Conservation (phyloP, 2,888 invertebrate species). For the Epirrhoe tristata region DNA sequence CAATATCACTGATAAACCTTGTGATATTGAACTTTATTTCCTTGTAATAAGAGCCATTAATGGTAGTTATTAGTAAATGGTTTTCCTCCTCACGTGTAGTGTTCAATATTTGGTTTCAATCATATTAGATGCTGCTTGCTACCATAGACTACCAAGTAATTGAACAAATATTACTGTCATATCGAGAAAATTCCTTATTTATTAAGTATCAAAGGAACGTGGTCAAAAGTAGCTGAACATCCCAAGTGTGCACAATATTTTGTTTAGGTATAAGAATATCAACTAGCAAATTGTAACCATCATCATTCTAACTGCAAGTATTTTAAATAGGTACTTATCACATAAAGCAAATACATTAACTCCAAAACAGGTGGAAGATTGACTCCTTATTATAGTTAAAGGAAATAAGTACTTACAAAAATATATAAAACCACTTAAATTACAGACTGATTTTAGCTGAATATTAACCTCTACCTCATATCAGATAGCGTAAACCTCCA, state of each 20-base stretch:
- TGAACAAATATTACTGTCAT: not conserved
- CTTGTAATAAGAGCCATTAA: conserved; percentile 15
- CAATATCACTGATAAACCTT: conserved; percentile 8
- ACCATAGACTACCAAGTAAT: conserved; percentile 1
- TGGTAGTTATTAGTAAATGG: conserved; percentile 36
- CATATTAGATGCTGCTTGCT: conserved; percentile 21
- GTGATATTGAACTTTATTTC: conserved; percentile 24
- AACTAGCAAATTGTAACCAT: not conserved
- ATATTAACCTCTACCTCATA: no score
- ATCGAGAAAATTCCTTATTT: not conserved
- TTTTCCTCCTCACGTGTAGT: conserved; percentile 23
- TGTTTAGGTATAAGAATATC: not conserved
- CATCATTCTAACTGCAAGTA: not conserved
- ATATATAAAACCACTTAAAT: no score
- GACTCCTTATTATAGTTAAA: no score
- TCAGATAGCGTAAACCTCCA: conserved; percentile 49
- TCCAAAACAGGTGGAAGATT: no score
- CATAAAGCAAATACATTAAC: no score
- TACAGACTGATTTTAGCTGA: no score
- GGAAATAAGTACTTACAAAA: no score
- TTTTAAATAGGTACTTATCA: no score
- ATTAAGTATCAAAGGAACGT: not conserved
- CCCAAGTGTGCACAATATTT: not conserved
- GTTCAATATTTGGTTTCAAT: conserved; percentile 39
- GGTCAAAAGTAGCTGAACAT: not conserved